These are phyloP conservation scores for Nomada fucata DNA, from an alignment of 2,888 invertebrate species.

Conservation along the genomic window DNA sequence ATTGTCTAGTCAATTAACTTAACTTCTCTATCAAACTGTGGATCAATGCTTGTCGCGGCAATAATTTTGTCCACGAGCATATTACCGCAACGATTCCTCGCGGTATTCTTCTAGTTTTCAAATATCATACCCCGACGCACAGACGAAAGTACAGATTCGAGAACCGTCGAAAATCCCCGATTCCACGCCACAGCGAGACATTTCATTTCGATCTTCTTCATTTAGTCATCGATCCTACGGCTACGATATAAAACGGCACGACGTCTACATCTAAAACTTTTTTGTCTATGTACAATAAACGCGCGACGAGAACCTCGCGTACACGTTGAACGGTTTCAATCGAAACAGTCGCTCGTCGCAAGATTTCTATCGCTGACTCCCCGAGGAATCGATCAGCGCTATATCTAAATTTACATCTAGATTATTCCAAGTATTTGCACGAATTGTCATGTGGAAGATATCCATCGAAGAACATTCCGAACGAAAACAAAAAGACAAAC, in stretches of 20 bases:
- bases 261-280: constrained; percentile 58
- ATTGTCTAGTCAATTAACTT: constrained; percentile 36
- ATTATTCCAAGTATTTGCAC: constrained; percentile 58
- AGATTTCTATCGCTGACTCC: constrained; percentile 53
- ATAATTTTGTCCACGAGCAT: constrained; percentile 10
- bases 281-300: constrained; percentile 68
- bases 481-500: background rate
- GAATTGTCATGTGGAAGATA: constrained; percentile 34
- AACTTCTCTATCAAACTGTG: background rate
- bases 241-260: constrained; percentile 68
- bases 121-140: constrained; percentile 12
- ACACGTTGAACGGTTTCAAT: constrained; percentile 26
- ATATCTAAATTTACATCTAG: constrained; percentile 61
- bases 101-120: background rate
- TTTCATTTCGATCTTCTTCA: constrained; percentile 5
- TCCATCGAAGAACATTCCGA: constrained; percentile 21
- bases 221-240: constrained; percentile 46
- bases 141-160: constrained; percentile 48
- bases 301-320: constrained; percentile 38
- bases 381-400: constrained; percentile 51
- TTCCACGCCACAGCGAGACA: constrained; percentile 47
- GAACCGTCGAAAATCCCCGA: constrained; percentile 29
- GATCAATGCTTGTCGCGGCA: constrained; percentile 1
- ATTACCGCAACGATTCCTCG: background rate
- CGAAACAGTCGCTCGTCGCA: constrained; percentile 27